Conservation (phyloP, 1,140 invertebrate genomes). For the Panagrolaimus sp. region DNA sequence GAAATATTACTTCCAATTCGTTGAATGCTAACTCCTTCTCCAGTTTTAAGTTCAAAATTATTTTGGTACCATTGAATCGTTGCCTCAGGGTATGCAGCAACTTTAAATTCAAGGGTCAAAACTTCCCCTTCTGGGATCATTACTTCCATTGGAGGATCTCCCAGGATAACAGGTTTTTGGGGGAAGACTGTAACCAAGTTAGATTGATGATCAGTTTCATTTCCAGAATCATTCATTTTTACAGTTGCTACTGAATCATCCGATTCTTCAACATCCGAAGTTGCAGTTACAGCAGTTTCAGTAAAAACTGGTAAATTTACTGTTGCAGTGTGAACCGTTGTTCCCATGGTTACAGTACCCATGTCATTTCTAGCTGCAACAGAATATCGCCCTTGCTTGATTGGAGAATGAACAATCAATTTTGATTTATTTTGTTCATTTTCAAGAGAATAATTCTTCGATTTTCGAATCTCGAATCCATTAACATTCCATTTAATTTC, state of each 20-base stretch:
- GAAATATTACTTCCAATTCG: conserved; percentile 28
- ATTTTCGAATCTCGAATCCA: conserved; percentile 39
- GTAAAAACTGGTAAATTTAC: conserved; percentile 26
- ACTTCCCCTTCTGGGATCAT: neutral
- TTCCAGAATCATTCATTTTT: conserved; percentile 17
- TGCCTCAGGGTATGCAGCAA: conserved; percentile 22
- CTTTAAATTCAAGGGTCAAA: conserved; percentile 4
- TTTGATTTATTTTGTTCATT: conserved; percentile 31
- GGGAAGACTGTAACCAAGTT: neutral
- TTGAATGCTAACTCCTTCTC: conserved; percentile 26
- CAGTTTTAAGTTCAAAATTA: conserved; percentile 48
- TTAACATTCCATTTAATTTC: conserved; percentile 50
- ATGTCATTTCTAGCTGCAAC: conserved; percentile 40
- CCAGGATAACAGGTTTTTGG: conserved; percentile 21
- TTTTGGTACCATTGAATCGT: conserved; percentile 46
- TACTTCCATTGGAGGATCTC: conserved; percentile 13
- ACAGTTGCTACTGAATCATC: conserved; percentile 27
- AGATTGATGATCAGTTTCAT: conserved; percentile 14
- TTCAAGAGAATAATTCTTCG: conserved; percentile 30
- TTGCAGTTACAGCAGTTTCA: conserved; percentile 27
- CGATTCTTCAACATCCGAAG: neutral
- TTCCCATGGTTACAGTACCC: conserved; percentile 30
- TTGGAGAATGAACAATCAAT: conserved; percentile 44
- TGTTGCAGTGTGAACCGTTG: conserved; percentile 3
- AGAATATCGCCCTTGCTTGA: conserved; percentile 42